Base-by-base conservation (phyloP, 2,888 invertebrate species). In the Epirrhoe alternata region DNA sequence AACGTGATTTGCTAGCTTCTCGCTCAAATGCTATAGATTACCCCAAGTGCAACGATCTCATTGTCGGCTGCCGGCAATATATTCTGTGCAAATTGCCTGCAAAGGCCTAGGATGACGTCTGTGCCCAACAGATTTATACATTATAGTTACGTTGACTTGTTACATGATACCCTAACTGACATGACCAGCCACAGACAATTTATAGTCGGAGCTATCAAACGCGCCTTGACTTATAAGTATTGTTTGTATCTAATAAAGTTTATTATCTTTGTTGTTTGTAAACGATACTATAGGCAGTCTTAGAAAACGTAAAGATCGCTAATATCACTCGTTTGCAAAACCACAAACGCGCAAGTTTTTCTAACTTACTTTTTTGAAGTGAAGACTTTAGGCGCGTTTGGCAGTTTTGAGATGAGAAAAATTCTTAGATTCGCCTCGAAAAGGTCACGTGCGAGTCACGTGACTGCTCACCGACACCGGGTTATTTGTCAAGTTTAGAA, bases 81-180 rank as follows among this genome's bases (percentile, higher is more conserved):
- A 82, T 85, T 78, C 73, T 66, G 68, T 74, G 77, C 77, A 82
- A 84, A 82, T 82, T 82, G 80, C 71, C 71, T 75, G 82, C 79
- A 81, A 78, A 77, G 82, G 71, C 82, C 85, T 61, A 73, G 78
- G 78, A 83, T 87, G 89, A 89, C 89, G 85, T 85, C 78, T 79
- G 77, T 50, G 59, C n/a, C 30, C 78, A 76, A 73, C 80, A 84
- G 85, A 90, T 89, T 90, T 89, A 90, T 24, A 24, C 24, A 24
- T 24, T 24, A 24, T 89, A 74, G 86, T 81, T 74, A 79, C 80
- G 84, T 88, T 86, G 85, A 89, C 87, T 89, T 81, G 86, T 84
- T 87, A 82, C 78, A 83, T 81, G 82, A 84, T 85, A 82, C 79
- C 80, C 71, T 83, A 84, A 84, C 61, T 65, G 65, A 65, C 59